These are phyloP conservation scores for Presbytis comata DNA, from an alignment of 2,797 vertebrate genomes.

Conservation along the genomic window DNA sequence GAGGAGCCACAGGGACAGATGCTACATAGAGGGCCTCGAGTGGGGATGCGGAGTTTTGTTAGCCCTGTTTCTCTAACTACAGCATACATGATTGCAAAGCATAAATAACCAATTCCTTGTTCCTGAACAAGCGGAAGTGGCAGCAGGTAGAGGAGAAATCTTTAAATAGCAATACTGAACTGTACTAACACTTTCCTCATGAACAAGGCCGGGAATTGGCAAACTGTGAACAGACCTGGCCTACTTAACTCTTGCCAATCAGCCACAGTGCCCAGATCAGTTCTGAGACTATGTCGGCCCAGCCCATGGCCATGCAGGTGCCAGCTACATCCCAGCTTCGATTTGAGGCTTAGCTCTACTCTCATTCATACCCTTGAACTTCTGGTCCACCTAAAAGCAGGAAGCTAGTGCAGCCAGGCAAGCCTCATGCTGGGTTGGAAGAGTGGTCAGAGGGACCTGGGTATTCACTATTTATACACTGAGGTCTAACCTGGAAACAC, in stretches of 20 bases:
- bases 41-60: not conserved
- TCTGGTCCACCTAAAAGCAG: conserved; percentile 32
- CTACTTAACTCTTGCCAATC: not conserved
- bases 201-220: not conserved
- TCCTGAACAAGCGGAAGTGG: not conserved
- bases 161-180: not conserved
- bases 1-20: not conserved
- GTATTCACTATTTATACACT: not conserved
- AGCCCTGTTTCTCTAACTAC: not conserved
- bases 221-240: not conserved
- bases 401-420: conserved; percentile 57
- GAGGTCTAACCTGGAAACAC: not conserved
- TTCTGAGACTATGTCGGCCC: not conserved
- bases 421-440: conserved; percentile 58
- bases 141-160: not conserved
- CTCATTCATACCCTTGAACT: not conserved
- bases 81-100: not conserved
- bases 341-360: not conserved
- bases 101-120: not conserved
- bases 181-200: not conserved
- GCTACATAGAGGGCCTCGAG: not conserved
- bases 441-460: not conserved
- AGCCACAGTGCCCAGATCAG: not conserved
- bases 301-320: conserved; percentile 33
- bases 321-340: not conserved